Conservation (phyloP, 2,888 invertebrate species). For the Netelia melanura region DNA sequence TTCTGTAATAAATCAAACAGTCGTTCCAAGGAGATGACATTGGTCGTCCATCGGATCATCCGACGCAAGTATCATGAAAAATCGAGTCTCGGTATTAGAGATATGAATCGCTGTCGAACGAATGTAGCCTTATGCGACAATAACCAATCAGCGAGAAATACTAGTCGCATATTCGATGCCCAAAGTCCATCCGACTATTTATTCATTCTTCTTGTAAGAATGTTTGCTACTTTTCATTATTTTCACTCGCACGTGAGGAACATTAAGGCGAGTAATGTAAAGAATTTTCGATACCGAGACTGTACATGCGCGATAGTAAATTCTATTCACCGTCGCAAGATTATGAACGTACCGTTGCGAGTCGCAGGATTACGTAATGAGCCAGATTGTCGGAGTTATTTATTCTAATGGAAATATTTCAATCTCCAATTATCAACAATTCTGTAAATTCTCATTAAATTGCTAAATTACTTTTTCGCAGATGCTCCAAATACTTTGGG, state of each 20-base stretch:
- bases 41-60: slow-evolving; percentile 46
- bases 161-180: slow-evolving; percentile 43
- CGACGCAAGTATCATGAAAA: slow-evolving; percentile 39
- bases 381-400: slow-evolving; percentile 8
- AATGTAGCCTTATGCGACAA: slow-evolving; percentile 39
- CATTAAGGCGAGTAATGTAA: background rate
- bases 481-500: background rate
- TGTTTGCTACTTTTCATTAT: background rate
- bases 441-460: too few species aligned
- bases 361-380: slow-evolving; percentile 7
- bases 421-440: background rate
- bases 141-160: slow-evolving; percentile 42
- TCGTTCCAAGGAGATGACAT: slow-evolving; percentile 27
- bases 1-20: background rate
- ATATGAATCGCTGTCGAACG: slow-evolving; percentile 12
- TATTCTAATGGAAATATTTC: background rate
- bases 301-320: background rate
- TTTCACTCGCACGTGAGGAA: background rate
- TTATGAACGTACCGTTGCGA: slow-evolving; percentile 22
- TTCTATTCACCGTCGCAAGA: background rate
- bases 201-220: background rate
- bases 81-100: background rate
- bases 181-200: slow-evolving; percentile 57
- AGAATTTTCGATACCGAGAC: background rate
- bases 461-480: background rate